Evolutionary conservation across 1,140 invertebrate genomes (phyloP).

Genomic region (Radopholus similis): DNA sequence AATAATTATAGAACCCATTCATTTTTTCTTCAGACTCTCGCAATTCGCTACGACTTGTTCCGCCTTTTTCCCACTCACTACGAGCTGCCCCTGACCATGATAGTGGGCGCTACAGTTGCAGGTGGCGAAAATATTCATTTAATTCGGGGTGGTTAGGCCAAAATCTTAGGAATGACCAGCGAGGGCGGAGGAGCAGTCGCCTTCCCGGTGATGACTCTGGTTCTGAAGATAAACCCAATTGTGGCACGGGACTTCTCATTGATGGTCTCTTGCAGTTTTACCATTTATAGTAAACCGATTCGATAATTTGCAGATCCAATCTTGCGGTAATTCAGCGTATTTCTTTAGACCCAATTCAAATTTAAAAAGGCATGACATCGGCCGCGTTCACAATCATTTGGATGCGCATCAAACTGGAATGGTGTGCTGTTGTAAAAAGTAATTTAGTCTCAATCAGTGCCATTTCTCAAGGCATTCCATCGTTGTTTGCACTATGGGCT

Average conservation of each 20-base stretch:
- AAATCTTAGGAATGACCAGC: slow-evolving; percentile 42
- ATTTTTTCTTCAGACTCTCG: no score
- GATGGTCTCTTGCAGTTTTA: no score
- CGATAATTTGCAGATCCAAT: no score
- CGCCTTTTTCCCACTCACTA: slow-evolving; percentile 32
- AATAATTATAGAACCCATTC: no score
- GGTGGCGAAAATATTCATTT: no score
- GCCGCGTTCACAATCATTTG: slow-evolving; percentile 48
- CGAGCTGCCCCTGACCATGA: slow-evolving; percentile 48
- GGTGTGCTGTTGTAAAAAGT: no score
- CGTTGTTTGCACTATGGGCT: background rate
- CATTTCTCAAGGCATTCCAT: background rate
- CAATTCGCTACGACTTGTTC: slow-evolving; percentile 45
- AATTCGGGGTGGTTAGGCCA: no score
- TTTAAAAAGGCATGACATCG: slow-evolving; percentile 40
- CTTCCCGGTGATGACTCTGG: no score
- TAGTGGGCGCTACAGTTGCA: slow-evolving; percentile 33
- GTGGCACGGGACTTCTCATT: slow-evolving; percentile 53
- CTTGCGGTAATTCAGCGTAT: slow-evolving; percentile 23
- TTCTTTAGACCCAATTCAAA: background rate
- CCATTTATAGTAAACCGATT: no score
- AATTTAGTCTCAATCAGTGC: no score
- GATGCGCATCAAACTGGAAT: slow-evolving; percentile 45
- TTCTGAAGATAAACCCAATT: slow-evolving; percentile 35
- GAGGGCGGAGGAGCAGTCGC: slow-evolving; percentile 55